phyloP scores from a whole-genome alignment of 2,113 vertebrate species.

The Solenodon paradoxus region DNA sequence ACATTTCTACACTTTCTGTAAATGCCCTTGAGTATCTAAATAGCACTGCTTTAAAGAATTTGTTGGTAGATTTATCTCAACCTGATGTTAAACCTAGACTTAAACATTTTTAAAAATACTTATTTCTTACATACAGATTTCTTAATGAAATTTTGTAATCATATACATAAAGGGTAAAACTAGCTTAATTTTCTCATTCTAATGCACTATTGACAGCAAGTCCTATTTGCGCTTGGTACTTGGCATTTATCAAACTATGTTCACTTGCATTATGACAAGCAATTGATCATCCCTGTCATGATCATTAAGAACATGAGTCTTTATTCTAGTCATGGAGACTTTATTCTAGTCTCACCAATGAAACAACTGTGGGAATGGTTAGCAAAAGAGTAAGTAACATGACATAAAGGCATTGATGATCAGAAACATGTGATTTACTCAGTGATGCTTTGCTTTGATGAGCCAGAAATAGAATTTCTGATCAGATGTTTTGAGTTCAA shows the following conservation, averaged over 20 bases:
- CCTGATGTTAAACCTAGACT: neutral
- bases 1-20: neutral
- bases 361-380: neutral
- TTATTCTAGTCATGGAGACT: neutral
- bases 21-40: neutral
- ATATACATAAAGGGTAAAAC: neutral
- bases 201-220: neutral
- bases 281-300: neutral
- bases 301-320: neutral
- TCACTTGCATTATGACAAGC: neutral
- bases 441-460: neutral
- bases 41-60: neutral
- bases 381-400: neutral
- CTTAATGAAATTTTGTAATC: neutral
- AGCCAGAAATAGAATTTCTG: neutral
- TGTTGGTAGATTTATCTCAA: slow-evolving; percentile 1
- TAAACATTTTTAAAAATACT: neutral
- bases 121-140: neutral
- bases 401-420: neutral
- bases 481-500: neutral
- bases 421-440: neutral
- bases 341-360: neutral
- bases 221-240: neutral
- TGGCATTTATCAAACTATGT: neutral
- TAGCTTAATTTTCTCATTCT: neutral